A percentile compares a stretch with the other conserved stretches of the same genome.
Conservation (phyloP, 2,888 invertebrate species). For the Iselma pallidipennis region DNA sequence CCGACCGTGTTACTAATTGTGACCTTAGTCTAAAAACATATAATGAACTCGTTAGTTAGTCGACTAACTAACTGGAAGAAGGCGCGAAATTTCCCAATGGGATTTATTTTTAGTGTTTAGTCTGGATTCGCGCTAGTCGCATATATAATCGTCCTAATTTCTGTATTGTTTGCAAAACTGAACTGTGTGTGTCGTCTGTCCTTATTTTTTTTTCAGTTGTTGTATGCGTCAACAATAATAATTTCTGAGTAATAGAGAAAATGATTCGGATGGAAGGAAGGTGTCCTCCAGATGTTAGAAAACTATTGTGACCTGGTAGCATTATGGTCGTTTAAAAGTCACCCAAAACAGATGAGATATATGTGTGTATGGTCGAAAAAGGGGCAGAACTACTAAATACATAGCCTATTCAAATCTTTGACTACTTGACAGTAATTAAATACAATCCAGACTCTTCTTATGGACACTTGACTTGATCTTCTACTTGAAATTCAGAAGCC, state of each 20-base stretch:
- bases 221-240: background rate
- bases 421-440: slow-evolving; percentile 10
- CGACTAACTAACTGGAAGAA: background rate
- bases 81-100: background rate
- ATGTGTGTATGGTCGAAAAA: background rate
- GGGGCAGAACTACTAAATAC: background rate
- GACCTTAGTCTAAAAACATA: background rate
- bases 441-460: slow-evolving; percentile 9
- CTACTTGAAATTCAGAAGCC: background rate
- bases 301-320: background rate
- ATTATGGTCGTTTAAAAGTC: background rate
- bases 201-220: background rate
- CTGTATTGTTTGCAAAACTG: background rate
- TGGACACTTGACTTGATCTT: slow-evolving; percentile 16
- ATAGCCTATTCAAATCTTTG: background rate
- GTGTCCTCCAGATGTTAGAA: background rate
- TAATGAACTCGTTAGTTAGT: background rate
- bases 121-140: background rate
- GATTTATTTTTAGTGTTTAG: background rate
- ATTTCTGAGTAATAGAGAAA: background rate
- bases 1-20: too few relatives aligned
- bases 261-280: too few relatives aligned
- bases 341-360: background rate
- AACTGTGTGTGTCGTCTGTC: background rate
- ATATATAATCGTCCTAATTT: slow-evolving; percentile 2